A percentile compares a stretch with the other conserved stretches of the same genome.
Conservation (phyloP, 1,140 invertebrate genomes). For the Caerostris darwini region DNA sequence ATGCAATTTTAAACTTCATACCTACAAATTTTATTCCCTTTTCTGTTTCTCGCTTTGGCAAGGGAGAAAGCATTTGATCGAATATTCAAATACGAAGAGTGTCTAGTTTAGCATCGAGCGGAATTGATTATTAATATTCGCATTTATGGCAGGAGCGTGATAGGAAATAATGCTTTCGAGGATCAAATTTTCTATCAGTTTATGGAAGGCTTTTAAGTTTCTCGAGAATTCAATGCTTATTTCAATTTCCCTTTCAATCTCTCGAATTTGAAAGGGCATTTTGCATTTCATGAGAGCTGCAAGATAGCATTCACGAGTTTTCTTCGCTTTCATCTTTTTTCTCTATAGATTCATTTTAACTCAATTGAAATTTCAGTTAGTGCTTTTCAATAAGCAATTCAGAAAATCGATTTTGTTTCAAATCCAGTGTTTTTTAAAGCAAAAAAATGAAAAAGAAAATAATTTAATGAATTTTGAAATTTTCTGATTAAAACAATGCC, state of each 20-base stretch:
- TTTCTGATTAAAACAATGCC: too few relatives aligned
- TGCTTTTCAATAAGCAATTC: neutral
- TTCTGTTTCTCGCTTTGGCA: neutral
- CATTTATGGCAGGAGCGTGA: conserved; percentile 13
- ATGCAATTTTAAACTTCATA: too few relatives aligned
- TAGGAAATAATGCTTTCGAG: conserved; percentile 36
- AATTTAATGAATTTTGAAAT: too few relatives aligned
- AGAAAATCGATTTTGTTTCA: neutral
- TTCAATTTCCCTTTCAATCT: conserved; percentile 61
- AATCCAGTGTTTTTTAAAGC: neutral
- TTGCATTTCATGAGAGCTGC: conserved; percentile 42
- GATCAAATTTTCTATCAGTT: conserved; percentile 64
- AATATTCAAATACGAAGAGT: conserved; percentile 43
- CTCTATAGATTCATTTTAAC: neutral
- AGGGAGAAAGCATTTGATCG: neutral
- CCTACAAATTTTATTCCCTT: neutral
- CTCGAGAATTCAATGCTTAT: conserved; percentile 1
- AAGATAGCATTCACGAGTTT: conserved; percentile 1
- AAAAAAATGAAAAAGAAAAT: too few relatives aligned
- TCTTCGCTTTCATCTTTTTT: neutral
- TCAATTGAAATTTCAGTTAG: neutral
- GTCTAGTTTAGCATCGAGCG: conserved; percentile 62
- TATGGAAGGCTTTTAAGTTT: conserved; percentile 54
- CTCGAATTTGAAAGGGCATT: conserved; percentile 32
- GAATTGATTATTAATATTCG: conserved; percentile 31